These are phyloP conservation scores for Tinamus guttatus DNA, from an alignment of 2,113 vertebrate genomes.

Conservation along the genomic window DNA sequence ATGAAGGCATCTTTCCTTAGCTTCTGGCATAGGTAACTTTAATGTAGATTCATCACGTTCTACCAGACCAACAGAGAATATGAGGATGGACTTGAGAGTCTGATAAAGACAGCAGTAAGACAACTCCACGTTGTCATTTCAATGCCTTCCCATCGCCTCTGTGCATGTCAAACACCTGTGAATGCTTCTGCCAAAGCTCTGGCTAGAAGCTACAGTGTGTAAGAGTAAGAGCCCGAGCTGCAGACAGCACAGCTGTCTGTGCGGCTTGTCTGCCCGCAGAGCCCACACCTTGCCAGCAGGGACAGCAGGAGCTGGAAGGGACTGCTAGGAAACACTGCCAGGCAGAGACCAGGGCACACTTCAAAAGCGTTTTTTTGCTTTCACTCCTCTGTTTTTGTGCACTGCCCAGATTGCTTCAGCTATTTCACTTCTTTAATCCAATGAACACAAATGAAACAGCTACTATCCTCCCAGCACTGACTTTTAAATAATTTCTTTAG, in stretches of 20 bases:
- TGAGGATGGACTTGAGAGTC: background rate
- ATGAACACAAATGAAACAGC: constrained; percentile 16
- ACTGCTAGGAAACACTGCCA: background rate
- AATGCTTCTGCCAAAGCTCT: background rate
- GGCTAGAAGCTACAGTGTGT: background rate
- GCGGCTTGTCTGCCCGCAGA: background rate
- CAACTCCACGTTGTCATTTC: background rate
- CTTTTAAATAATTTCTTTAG: background rate
- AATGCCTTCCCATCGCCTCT: background rate
- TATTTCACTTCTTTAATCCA: constrained; percentile 26
- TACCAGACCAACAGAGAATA: background rate
- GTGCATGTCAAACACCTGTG: background rate
- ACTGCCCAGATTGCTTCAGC: background rate
- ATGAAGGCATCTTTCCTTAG: background rate
- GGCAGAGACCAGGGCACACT: background rate
- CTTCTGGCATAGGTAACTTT: background rate
- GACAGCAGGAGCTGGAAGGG: background rate
- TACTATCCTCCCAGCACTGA: background rate
- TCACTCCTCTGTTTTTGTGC: constrained; percentile 45
- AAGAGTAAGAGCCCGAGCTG: background rate
- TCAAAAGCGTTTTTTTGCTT: constrained; percentile 2
- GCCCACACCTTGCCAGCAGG: background rate
- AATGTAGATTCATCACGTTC: background rate
- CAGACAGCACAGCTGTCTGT: background rate
- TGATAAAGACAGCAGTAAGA: background rate